Percentiles rank a stretch among this genome's conserved stretches.
Conservation (phyloP, 35 echinoderm and acorn worm species). For the Heliocidaris tuberculata region DNA sequence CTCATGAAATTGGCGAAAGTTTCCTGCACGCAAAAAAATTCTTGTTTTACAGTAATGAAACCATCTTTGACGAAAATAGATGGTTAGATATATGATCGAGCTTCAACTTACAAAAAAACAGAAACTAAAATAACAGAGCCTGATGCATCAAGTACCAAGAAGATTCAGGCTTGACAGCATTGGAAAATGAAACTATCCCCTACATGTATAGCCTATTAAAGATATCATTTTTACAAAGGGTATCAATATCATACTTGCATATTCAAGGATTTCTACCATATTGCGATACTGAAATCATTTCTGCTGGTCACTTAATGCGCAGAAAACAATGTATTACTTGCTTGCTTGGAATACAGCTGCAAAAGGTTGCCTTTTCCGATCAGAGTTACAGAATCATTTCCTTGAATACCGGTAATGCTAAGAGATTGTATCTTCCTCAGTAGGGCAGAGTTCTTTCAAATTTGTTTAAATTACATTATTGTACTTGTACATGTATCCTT, state of each 20-base stretch:
- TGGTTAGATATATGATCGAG: background rate
- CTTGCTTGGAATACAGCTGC: too few species aligned
- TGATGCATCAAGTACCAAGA: background rate
- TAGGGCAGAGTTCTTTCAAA: too few species aligned
- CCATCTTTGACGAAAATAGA: background rate
- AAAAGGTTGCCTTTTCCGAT: too few species aligned
- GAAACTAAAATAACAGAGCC: background rate
- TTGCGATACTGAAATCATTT: background rate
- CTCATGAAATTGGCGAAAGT: too few species aligned
- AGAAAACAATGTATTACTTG: background rate
- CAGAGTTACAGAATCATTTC: too few species aligned
- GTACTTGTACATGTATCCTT: too few species aligned
- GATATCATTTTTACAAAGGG: background rate
- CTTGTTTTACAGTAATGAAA: too few species aligned
- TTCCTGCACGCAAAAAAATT: too few species aligned
- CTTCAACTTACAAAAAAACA: background rate
- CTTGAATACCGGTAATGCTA: too few species aligned
- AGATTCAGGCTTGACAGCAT: background rate
- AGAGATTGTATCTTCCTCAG: too few species aligned
- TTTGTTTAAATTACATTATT: too few species aligned
- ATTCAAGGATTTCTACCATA: background rate
- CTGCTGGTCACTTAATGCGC: background rate
- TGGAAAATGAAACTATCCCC: background rate
- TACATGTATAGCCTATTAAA: background rate
- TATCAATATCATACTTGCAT: background rate